Conservation (phyloP, 2,113 vertebrate genomes). For the Colaptes auratus region DNA sequence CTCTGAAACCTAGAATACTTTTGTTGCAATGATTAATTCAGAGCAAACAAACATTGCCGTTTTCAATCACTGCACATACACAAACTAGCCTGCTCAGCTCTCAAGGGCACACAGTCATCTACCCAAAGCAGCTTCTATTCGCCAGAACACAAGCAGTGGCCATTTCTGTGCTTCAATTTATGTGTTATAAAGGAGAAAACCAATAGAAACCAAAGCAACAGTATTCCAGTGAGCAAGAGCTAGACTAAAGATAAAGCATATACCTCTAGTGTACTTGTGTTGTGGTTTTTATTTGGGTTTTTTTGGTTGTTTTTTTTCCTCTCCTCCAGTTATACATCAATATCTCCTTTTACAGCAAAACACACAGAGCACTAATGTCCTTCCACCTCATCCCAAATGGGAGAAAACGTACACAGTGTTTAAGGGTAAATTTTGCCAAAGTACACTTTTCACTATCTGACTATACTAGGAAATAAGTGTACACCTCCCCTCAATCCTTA, state of each 20-base stretch:
- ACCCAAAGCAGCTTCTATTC: neutral
- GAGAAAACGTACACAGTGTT: accelerated
- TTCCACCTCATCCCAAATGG: neutral
- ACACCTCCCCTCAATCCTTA: neutral
- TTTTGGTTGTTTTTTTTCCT: neutral
- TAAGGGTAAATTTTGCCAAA: neutral
- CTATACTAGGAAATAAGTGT: neutral
- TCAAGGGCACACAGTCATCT: neutral
- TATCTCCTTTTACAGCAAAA: neutral
- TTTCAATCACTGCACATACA: neutral
- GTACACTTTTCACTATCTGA: neutral
- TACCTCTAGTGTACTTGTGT: neutral
- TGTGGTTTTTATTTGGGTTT: too few species aligned
- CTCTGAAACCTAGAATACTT: neutral
- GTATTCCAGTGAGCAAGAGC: neutral
- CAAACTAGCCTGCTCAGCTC: neutral
- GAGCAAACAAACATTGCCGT: neutral
- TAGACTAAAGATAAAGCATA: neutral
- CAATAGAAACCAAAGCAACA: neutral
- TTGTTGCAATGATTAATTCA: neutral
- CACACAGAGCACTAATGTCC: neutral
- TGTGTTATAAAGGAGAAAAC: neutral
- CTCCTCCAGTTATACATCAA: neutral
- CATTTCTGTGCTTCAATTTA: neutral
- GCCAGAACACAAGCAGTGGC: neutral